phyloP scores from a whole-genome alignment of 2,797 vertebrate species.

The Pipistrellus nathusii region DNA sequence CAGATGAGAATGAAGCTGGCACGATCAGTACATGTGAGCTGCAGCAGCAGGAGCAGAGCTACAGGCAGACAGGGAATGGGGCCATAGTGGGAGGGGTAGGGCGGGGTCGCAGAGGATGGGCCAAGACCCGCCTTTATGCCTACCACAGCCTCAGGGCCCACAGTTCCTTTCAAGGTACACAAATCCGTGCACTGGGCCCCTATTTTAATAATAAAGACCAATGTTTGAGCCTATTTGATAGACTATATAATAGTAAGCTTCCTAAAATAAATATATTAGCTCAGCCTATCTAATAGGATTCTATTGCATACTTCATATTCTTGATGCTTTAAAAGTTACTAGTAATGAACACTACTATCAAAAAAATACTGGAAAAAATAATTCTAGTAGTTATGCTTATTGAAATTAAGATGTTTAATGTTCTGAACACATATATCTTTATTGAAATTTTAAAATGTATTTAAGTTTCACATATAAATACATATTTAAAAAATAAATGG shows the following conservation, averaged over 20 bases:
- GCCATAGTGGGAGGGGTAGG: too few species aligned
- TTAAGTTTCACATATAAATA: constrained; percentile 34
- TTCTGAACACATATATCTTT: background rate
- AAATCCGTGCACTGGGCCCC: too few species aligned
- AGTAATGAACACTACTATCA: background rate
- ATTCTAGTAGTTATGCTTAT: background rate
- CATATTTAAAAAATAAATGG: constrained; percentile 26
- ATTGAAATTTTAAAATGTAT: background rate
- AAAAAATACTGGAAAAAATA: background rate
- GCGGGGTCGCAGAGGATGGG: too few species aligned
- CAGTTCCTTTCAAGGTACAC: too few species aligned
- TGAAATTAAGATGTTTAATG: constrained; percentile 51
- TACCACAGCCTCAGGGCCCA: too few species aligned
- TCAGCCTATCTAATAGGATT: background rate
- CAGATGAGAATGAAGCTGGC: too few species aligned
- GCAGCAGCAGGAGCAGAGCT: too few species aligned
- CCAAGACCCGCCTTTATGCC: too few species aligned
- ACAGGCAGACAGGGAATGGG: too few species aligned
- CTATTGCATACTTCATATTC: background rate
- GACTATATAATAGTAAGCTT: background rate
- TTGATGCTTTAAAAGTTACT: constrained; percentile 1
- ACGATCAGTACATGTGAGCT: too few species aligned
- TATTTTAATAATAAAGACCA: background rate
- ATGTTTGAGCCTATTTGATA: background rate
- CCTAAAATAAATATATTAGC: background rate